Percentiles rank a stretch among this genome's conserved stretches.
phyloP scores from a whole-genome alignment of 1,140 invertebrate species.

The Rhagoletis pomonella region DNA sequence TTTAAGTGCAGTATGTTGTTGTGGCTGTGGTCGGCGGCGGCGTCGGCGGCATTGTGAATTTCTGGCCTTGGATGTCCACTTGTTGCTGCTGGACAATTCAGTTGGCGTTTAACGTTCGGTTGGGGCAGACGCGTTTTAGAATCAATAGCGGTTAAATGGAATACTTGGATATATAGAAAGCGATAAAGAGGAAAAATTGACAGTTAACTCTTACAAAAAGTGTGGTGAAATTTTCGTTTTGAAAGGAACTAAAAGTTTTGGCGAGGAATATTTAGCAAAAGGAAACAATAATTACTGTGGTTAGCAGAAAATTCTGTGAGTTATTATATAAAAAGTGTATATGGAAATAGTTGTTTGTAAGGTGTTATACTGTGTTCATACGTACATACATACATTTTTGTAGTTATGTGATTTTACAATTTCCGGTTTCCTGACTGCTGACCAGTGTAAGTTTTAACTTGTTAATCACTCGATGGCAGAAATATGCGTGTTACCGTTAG shows the following conservation, averaged over 20 bases:
- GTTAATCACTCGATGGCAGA: slow-evolving; percentile 38
- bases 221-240: slow-evolving; percentile 20
- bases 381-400: neutral
- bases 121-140: neutral
- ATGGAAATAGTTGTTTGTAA: no score
- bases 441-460: slow-evolving; percentile 23
- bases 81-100: slow-evolving; percentile 44
- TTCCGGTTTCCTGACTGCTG: slow-evolving; percentile 36
- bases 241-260: neutral
- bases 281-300: neutral
- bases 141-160: neutral
- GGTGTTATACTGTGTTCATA: neutral
- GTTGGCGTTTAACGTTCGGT: slow-evolving; percentile 32
- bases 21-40: neutral
- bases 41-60: neutral
- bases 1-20: neutral
- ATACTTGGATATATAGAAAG: neutral
- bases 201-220: neutral
- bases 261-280: neutral
- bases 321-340: neutral
- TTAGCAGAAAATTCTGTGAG: neutral
- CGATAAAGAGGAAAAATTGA: neutral
- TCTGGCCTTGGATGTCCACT: slow-evolving; percentile 40
- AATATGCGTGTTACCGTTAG: slow-evolving; percentile 50
- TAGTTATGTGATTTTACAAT: neutral